Evolutionary conservation across 2,888 invertebrate genomes (phyloP).

Genomic region (Harpalus rufipes): DNA sequence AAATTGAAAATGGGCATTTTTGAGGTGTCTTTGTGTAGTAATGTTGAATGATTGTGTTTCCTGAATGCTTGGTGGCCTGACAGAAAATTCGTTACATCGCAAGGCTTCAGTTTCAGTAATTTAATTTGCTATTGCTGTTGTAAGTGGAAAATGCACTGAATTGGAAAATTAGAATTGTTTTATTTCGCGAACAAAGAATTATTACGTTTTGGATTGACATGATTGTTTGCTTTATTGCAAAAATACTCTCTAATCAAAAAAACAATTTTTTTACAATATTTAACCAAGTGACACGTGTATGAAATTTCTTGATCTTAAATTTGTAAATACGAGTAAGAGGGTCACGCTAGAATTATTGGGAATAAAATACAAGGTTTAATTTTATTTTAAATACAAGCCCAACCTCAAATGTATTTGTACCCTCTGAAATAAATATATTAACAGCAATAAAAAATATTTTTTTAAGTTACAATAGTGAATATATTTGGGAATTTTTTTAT

Average conservation of each 20-base stretch:
- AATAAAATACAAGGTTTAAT: too few species aligned
- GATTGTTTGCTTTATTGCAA: background rate
- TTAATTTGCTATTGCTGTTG: constrained; percentile 20
- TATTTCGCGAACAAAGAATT: constrained; percentile 11
- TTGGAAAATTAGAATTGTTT: constrained; percentile 35
- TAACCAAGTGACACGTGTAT: too few species aligned
- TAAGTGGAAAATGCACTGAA: constrained; percentile 26
- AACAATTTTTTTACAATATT: too few species aligned
- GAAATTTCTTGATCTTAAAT: too few species aligned
- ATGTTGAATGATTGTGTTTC: constrained; percentile 40
- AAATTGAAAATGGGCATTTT: constrained; percentile 43
- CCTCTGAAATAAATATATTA: too few species aligned
- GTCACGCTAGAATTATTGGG: too few species aligned
- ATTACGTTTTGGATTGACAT: background rate
- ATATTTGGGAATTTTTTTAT: too few species aligned
- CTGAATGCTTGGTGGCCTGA: background rate
- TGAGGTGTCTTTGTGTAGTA: constrained; percentile 32
- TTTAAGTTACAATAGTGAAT: too few species aligned
- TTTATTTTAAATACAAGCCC: too few species aligned
- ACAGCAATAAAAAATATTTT: too few species aligned
- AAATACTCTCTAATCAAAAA: background rate
- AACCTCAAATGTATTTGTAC: too few species aligned
- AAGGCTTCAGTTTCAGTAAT: constrained; percentile 39
- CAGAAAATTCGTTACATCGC: constrained; percentile 21
- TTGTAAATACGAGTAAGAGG: too few species aligned